Evolutionary conservation across 2,797 vertebrate genomes (phyloP).

Genomic region (Gymnodraco acuticeps): DNA sequence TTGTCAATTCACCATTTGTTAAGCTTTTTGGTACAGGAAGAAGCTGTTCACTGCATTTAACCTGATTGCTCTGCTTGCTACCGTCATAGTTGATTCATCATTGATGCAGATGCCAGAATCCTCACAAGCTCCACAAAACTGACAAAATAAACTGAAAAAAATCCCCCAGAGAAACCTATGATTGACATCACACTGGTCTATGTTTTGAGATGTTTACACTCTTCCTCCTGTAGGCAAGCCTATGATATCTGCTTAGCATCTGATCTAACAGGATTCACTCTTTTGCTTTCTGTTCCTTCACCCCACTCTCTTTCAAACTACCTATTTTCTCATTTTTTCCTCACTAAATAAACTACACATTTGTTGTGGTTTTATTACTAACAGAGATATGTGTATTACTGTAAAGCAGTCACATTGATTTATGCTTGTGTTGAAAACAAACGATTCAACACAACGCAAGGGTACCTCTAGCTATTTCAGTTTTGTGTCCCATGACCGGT

Average conservation of each 20-base stretch:
- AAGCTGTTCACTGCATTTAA: background rate
- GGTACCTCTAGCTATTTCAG: constrained; percentile 11
- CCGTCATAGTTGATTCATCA: no score
- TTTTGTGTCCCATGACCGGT: constrained; percentile 6
- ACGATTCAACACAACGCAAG: constrained; percentile 2
- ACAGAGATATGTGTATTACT: constrained; percentile 22
- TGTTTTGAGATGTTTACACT: background rate
- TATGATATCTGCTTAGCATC: background rate
- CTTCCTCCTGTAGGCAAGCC: background rate
- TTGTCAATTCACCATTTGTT: background rate
- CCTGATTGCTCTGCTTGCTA: fast-evolving
- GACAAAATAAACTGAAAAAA: background rate
- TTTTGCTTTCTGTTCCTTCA: constrained; percentile 15
- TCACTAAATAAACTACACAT: background rate
- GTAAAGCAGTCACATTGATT: constrained; percentile 22
- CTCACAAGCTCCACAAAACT: background rate
- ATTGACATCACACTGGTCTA: background rate
- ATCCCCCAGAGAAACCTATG: background rate
- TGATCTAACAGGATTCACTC: background rate
- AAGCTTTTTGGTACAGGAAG: background rate
- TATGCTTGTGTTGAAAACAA: constrained; percentile 20
- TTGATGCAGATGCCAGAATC: constrained; percentile 1
- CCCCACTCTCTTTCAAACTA: constrained; percentile 3
- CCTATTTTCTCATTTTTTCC: background rate
- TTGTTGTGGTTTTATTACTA: constrained; percentile 30